phyloP scores from a whole-genome alignment of 2,888 invertebrate genomes.

The Thalpophila matura region DNA sequence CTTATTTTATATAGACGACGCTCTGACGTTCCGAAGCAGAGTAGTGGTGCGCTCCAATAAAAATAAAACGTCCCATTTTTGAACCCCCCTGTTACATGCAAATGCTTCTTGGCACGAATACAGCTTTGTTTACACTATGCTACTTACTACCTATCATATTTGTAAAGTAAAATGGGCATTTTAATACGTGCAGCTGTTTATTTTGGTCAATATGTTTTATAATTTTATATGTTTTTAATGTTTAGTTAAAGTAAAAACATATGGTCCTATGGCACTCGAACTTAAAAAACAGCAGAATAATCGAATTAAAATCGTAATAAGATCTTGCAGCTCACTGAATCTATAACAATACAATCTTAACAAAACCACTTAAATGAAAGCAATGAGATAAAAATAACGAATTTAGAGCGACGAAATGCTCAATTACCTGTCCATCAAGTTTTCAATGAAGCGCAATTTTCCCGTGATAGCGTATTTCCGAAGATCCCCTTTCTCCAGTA shows the following conservation, averaged over 20 bases:
- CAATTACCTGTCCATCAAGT: conserved; percentile 65
- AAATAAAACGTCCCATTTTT: conserved; percentile 53
- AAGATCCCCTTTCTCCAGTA: conserved; percentile 64
- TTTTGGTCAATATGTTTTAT: too few relatives aligned
- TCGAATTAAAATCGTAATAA: not conserved
- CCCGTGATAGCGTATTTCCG: conserved; percentile 70
- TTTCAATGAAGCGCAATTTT: conserved; percentile 65
- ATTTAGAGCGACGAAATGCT: conserved; percentile 64
- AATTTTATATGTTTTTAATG: too few relatives aligned
- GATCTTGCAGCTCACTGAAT: conserved; percentile 6
- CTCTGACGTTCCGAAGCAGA: not conserved
- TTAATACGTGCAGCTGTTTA: not conserved
- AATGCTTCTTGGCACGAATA: conserved; percentile 62
- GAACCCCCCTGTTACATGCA: conserved; percentile 57
- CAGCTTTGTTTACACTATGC: conserved; percentile 39
- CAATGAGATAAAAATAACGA: conserved; percentile 59
- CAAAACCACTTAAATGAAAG: conserved; percentile 9
- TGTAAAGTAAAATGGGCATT: not conserved
- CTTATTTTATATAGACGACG: conserved; percentile 32
- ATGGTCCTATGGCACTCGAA: too few relatives aligned
- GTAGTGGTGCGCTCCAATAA: conserved; percentile 17
- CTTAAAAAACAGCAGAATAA: not conserved
- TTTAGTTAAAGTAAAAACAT: too few relatives aligned
- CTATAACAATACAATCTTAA: conserved; percentile 14
- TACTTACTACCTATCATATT: not conserved